A percentile compares a stretch with the other conserved stretches of the same genome.
Conservation (phyloP, 2,113 vertebrate genomes). For the Nematolebias whitei region DNA sequence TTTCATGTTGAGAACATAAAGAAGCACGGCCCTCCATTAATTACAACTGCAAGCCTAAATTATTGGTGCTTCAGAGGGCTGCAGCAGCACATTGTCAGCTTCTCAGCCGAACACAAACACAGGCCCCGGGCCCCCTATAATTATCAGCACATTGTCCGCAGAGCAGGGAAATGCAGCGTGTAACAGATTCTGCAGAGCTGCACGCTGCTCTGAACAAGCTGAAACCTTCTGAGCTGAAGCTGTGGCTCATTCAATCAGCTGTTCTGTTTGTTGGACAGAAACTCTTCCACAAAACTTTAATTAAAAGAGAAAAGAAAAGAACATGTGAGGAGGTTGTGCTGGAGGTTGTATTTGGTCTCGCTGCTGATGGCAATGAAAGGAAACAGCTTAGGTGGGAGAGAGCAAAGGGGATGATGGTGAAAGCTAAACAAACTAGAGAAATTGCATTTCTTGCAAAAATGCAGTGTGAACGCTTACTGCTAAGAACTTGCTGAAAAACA, state of each 20-base stretch:
- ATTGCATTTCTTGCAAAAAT: no score
- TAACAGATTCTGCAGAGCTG: slow-evolving; percentile 48
- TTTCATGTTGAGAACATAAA: neutral
- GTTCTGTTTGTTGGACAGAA: slow-evolving; percentile 20
- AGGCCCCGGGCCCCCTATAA: slow-evolving; percentile 62
- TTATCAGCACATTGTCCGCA: slow-evolving; percentile 69
- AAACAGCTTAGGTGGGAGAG: neutral
- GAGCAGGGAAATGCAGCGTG: slow-evolving; percentile 39
- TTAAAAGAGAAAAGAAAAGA: no score
- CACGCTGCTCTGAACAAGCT: slow-evolving; percentile 38
- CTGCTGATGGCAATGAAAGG: slow-evolving; percentile 11
- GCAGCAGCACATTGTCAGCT: slow-evolving; percentile 18
- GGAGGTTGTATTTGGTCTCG: neutral
- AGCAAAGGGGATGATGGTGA: neutral
- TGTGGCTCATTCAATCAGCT: slow-evolving; percentile 16
- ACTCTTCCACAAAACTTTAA: neutral
- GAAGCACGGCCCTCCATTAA: slow-evolving; percentile 30
- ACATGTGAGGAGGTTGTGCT: neutral
- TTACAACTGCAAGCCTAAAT: slow-evolving; percentile 43
- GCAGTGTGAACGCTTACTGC: no score
- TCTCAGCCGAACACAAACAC: slow-evolving; percentile 53
- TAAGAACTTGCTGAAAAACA: no score
- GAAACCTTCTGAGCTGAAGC: no score
- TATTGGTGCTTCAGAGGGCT: slow-evolving; percentile 18
- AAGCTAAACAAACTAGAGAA: slow-evolving; percentile 6